Evolutionary conservation across 1,140 invertebrate species (phyloP).

Genomic region (Plodia interpunctella): DNA sequence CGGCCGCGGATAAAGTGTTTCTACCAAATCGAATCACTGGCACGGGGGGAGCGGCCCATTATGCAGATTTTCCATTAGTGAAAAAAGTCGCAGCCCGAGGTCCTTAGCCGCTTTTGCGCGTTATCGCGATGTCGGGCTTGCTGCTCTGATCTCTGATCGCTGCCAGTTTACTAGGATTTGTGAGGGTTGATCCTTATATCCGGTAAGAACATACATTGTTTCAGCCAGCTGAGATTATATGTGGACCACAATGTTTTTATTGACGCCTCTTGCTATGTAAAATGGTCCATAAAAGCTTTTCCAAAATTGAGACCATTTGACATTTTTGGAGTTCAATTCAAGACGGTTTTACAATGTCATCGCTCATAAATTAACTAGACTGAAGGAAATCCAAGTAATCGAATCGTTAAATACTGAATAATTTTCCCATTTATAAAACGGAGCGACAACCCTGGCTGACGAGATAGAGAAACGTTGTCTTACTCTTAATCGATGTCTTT

Average conservation of each 20-base stretch:
- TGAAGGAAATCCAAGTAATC: slow-evolving; percentile 8
- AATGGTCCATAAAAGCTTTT: no score
- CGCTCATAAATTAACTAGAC: slow-evolving; percentile 13
- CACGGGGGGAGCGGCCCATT: slow-evolving; percentile 53
- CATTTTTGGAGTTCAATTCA: not conserved
- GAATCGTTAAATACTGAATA: slow-evolving; percentile 12
- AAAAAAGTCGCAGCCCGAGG: slow-evolving; percentile 39
- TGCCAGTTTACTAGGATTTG: slow-evolving; percentile 5
- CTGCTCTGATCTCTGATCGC: slow-evolving; percentile 12
- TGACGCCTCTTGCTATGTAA: no score
- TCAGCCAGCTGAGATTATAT: no score
- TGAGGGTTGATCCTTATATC: not conserved
- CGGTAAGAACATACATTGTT: no score
- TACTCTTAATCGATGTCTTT: slow-evolving; percentile 22
- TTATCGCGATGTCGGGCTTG: slow-evolving; percentile 21
- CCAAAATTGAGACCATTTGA: no score
- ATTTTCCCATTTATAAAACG: slow-evolving; percentile 12
- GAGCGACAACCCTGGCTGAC: slow-evolving; percentile 9
- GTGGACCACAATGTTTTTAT: no score
- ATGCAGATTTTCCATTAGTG: slow-evolving; percentile 70
- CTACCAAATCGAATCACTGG: slow-evolving; percentile 60
- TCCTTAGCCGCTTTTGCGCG: slow-evolving; percentile 14
- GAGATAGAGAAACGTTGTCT: slow-evolving; percentile 16
- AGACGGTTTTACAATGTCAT: slow-evolving; percentile 6
- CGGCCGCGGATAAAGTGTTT: slow-evolving; percentile 41